phyloP scores from a whole-genome alignment of 1,140 invertebrate genomes.

The Drosophila albomicans region DNA sequence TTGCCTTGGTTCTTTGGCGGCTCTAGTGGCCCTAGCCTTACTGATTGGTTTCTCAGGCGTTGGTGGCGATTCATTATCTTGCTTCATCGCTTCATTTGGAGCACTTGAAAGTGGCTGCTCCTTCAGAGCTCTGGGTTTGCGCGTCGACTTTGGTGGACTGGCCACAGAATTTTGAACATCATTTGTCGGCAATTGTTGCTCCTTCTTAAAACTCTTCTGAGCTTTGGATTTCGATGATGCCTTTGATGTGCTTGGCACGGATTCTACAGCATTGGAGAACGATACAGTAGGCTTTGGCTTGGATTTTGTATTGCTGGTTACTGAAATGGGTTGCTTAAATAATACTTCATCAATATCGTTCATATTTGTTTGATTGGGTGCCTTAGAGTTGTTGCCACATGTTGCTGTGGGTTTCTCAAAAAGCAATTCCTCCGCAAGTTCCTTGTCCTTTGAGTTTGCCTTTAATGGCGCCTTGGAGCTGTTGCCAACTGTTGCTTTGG shows the following conservation, averaged over 20 bases:
- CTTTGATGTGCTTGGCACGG: not conserved
- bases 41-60: not conserved
- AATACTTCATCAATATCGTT: too few relatives aligned
- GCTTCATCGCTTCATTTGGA: not conserved
- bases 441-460: too few relatives aligned
- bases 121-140: not conserved
- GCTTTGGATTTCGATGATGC: not conserved
- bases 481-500: too few relatives aligned
- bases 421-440: too few relatives aligned
- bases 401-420: too few relatives aligned
- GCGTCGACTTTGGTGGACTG: not conserved
- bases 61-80: not conserved
- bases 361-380: too few relatives aligned
- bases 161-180: not conserved
- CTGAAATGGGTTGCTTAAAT: too few relatives aligned
- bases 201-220: not conserved
- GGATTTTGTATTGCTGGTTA: not conserved
- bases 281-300: not conserved
- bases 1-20: not conserved
- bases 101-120: too few relatives aligned
- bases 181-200: not conserved
- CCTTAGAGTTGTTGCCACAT: too few relatives aligned
- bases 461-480: too few relatives aligned
- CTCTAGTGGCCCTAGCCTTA: not conserved
- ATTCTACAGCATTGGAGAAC: not conserved